Evolutionary conservation across 2,797 vertebrate species (phyloP).

Genomic region (Oreochromis grahami): DNA sequence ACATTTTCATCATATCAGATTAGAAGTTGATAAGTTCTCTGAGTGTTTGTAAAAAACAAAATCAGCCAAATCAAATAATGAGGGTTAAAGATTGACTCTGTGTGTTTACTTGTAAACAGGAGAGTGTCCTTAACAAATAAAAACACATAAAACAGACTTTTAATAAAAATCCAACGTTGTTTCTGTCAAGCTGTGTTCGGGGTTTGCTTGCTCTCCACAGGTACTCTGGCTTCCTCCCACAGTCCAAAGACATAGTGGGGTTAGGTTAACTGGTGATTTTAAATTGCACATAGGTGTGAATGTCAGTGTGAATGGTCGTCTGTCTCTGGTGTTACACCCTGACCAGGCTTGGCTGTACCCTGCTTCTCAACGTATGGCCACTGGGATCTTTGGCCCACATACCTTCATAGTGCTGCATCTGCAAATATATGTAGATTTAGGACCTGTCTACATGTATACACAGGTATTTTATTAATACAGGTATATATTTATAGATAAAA

Average conservation of each 20-base stretch:
- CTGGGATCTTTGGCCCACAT: not conserved
- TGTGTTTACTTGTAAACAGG: not conserved
- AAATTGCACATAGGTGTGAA: not conserved
- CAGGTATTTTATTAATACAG: not conserved
- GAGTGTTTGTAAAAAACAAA: not conserved
- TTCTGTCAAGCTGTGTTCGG: not conserved
- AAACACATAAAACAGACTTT: not conserved
- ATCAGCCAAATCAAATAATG: not conserved
- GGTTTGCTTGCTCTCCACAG: fast-evolving
- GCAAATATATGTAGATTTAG: fast-evolving
- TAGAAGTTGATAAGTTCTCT: not conserved
- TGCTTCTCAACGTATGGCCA: not conserved
- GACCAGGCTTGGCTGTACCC: not conserved
- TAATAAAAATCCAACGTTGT: not conserved
- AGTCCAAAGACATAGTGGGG: not conserved
- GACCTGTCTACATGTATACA: fast-evolving
- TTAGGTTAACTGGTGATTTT: not conserved
- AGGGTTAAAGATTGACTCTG: not conserved
- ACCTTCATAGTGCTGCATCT: not conserved
- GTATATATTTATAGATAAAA: not conserved
- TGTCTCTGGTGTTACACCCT: not conserved
- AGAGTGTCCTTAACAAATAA: not conserved
- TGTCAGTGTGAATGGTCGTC: not conserved
- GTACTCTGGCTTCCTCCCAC: not conserved
- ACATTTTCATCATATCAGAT: not conserved